A percentile compares a stretch with the other conserved stretches of the same genome.
Conservation (phyloP, 2,797 vertebrate genomes). For the Hephaestus fuliginosus region DNA sequence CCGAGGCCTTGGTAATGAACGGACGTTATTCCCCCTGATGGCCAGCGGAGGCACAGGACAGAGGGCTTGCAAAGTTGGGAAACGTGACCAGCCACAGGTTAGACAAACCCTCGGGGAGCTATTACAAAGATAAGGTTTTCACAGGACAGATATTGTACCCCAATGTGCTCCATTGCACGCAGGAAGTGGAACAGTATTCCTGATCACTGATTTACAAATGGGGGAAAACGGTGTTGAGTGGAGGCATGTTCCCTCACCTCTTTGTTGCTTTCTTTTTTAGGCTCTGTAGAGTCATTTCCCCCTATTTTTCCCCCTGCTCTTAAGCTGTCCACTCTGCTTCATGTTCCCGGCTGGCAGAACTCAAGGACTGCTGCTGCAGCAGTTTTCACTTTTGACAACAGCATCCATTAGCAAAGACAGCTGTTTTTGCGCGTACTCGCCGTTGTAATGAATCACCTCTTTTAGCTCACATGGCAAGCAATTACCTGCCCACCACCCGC, state of each 20-base stretch:
- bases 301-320: neutral
- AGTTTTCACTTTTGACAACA: conserved; percentile 58
- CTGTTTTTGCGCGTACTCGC: conserved; percentile 50
- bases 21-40: conserved; percentile 63
- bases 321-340: neutral
- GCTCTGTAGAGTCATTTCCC: neutral
- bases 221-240: conserved; percentile 29
- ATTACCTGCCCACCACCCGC: conserved; percentile 55
- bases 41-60: conserved; percentile 12
- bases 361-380: conserved; percentile 47
- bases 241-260: neutral
- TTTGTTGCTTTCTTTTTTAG: neutral
- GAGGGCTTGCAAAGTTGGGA: conserved; percentile 42
- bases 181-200: conserved; percentile 71
- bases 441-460: conserved; percentile 64
- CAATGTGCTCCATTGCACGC: conserved; percentile 51
- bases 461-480: conserved; percentile 48
- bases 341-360: conserved; percentile 30
- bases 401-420: conserved; percentile 67
- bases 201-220: conserved; percentile 59
- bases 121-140: conserved; percentile 80
- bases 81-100: conserved; percentile 79
- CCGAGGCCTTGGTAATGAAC: conserved; percentile 61
- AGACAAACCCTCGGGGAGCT: conserved; percentile 70
- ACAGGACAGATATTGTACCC: conserved; percentile 64